phyloP scores from a whole-genome alignment of 2,113 vertebrate genomes.

The Xiphophorus hellerii region DNA sequence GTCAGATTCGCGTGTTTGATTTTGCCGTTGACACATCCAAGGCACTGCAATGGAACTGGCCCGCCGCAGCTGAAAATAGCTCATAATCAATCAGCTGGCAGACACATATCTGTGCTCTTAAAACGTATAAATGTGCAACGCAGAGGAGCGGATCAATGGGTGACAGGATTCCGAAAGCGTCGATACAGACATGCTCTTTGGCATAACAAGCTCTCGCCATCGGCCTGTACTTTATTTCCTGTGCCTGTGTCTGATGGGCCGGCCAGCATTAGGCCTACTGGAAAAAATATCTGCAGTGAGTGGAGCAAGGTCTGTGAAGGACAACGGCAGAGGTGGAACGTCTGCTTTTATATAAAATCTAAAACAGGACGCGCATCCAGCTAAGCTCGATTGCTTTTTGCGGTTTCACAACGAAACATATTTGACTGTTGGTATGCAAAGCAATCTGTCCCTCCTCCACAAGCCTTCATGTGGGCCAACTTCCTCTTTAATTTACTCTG shows the following conservation, averaged over 20 bases:
- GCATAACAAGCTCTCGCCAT: conserved; percentile 68
- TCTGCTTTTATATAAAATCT: conserved; percentile 3
- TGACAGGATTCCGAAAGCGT: conserved; percentile 66
- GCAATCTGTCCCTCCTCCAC: conserved; percentile 32
- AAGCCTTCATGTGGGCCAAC: conserved; percentile 33
- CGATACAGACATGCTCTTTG: conserved; percentile 74
- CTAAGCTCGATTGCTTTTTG: background rate
- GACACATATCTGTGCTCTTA: conserved; percentile 75
- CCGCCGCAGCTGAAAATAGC: conserved; percentile 68
- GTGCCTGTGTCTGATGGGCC: conserved; percentile 56
- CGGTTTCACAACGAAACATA: background rate
- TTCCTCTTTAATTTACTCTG: conserved; percentile 49
- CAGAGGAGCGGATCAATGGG: conserved; percentile 64
- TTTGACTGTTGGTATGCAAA: conserved; percentile 19
- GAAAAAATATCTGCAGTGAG: conserved; percentile 61
- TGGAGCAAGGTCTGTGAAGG: conserved; percentile 66
- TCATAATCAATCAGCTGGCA: conserved; percentile 75
- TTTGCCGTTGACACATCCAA: conserved; percentile 65
- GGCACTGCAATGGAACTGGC: conserved; percentile 62
- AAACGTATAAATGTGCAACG: conserved; percentile 69
- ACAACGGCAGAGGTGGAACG: conserved; percentile 38
- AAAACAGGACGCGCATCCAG: conserved; percentile 5
- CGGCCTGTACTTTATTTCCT: conserved; percentile 66
- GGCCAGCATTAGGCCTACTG: conserved; percentile 51
- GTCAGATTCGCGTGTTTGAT: conserved; percentile 65